These are phyloP conservation scores for Enteromius trimaculatus DNA, from an alignment of 2,797 vertebrate species.

Conservation along the genomic window DNA sequence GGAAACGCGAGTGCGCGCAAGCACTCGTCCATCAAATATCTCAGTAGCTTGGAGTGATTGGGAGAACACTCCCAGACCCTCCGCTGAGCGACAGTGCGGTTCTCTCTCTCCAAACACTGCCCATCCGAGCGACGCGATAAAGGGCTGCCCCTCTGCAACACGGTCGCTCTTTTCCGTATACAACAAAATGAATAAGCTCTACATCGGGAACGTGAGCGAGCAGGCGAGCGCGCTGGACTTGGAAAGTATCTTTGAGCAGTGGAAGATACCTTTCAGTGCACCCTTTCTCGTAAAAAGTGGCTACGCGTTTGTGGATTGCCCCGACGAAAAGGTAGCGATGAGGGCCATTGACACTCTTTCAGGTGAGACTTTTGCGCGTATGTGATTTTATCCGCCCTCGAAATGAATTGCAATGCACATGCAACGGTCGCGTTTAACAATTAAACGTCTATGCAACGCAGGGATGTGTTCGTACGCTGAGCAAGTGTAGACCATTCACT, in stretches of 20 bases:
- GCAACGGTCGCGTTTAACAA: not conserved
- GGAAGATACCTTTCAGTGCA: constrained; percentile 94
- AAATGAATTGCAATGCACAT: not conserved
- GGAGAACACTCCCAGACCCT: constrained; percentile 78
- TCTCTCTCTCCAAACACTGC: constrained; percentile 74
- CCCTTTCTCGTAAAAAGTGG: constrained; percentile 96
- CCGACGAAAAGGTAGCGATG: constrained; percentile 96
- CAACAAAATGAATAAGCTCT: constrained; percentile 95
- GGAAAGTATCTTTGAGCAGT: constrained; percentile 96
- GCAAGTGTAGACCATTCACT: constrained; percentile 14
- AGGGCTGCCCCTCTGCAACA: constrained; percentile 67
- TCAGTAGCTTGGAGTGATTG: constrained; percentile 75
- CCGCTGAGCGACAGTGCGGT: constrained; percentile 73
- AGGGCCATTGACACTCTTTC: constrained; percentile 98
- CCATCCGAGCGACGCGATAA: constrained; percentile 73
- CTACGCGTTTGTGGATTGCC: constrained; percentile 99
- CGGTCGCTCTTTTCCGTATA: constrained; percentile 58
- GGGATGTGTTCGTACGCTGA: constrained; percentile 4
- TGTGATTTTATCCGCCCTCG: not conserved
- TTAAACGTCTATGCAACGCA: not conserved
- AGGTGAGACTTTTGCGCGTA: constrained; percentile 78
- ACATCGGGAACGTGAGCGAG: constrained; percentile 97
- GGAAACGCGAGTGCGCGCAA: constrained; percentile 73
- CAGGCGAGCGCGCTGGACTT: constrained; percentile 93
- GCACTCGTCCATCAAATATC: constrained; percentile 79